These are phyloP conservation scores for Caenorhabditis briggsae DNA, from an alignment of 1,140 invertebrate species.

Conservation along the genomic window DNA sequence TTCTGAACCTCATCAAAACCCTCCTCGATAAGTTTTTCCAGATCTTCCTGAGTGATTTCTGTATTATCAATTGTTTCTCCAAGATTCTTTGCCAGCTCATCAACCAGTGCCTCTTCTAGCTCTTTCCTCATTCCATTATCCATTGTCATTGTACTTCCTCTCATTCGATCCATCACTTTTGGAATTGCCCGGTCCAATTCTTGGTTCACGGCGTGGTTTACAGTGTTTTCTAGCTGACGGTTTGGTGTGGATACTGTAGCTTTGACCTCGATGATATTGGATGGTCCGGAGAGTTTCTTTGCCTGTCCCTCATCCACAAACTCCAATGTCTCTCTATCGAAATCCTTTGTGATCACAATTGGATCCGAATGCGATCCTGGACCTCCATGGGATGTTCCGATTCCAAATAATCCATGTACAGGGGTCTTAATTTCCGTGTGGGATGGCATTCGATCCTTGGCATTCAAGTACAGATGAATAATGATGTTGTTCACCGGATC, in stretches of 20 bases:
- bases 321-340: conserved; percentile 52
- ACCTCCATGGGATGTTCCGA: conserved; percentile 56
- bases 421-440: conserved; percentile 50
- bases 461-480: conserved; percentile 49
- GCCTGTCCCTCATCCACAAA: conserved; percentile 57
- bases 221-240: conserved; percentile 35
- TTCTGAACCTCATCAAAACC: conserved; percentile 36
- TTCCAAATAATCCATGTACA: conserved; percentile 50
- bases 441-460: conserved; percentile 36
- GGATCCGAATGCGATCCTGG: conserved; percentile 51
- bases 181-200: conserved; percentile 57
- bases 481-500: conserved; percentile 58
- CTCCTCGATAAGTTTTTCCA: conserved; percentile 50
- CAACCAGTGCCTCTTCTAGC: conserved; percentile 51
- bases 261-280: conserved; percentile 58
- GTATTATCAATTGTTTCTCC: conserved; percentile 51
- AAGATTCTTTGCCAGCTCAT: conserved; percentile 55
- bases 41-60: conserved; percentile 30
- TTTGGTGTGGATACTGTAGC: conserved; percentile 54
- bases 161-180: conserved; percentile 45
- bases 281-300: background rate
- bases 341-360: conserved; percentile 58
- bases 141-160: conserved; percentile 45
- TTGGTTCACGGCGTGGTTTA: conserved; percentile 38
- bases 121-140: conserved; percentile 57